Percentiles rank a stretch among this genome's conserved stretches.
Evolutionary conservation across 1,140 invertebrate species (phyloP).

Genomic region (Formica selysi): DNA sequence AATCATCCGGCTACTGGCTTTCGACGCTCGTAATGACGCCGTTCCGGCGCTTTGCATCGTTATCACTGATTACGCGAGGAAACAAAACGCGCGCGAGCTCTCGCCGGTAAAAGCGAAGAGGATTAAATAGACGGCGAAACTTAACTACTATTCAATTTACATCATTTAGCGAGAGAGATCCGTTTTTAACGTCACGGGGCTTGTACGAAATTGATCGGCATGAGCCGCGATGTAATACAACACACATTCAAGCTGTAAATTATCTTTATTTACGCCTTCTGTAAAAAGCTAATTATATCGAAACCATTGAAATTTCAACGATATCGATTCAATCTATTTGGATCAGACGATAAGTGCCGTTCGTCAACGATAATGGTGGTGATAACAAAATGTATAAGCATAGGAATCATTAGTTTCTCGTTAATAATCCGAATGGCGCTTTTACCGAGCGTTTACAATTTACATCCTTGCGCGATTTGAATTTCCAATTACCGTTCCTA

Average conservation of each 20-base stretch:
- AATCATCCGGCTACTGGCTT: conserved; percentile 70
- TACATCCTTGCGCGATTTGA: conserved; percentile 27
- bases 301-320: no score
- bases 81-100: conserved; percentile 18
- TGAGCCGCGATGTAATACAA: neutral
- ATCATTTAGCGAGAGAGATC: neutral
- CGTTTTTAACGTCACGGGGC: neutral
- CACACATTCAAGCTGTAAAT: neutral
- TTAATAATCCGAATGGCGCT: neutral
- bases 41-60: conserved; percentile 62
- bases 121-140: conserved; percentile 31
- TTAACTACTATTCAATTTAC: neutral
- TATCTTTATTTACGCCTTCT: neutral
- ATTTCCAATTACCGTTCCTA: conserved; percentile 55
- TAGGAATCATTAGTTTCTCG: conserved; percentile 21
- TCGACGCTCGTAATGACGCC: conserved; percentile 56
- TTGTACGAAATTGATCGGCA: neutral
- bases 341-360: neutral
- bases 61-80: conserved; percentile 40
- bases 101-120: neutral
- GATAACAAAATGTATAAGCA: neutral
- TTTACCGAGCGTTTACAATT: neutral
- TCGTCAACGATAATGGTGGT: neutral
- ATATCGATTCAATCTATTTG: neutral
- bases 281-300: neutral